phyloP scores from a whole-genome alignment of 2,888 invertebrate genomes.

The Ennomos fuscantarius region DNA sequence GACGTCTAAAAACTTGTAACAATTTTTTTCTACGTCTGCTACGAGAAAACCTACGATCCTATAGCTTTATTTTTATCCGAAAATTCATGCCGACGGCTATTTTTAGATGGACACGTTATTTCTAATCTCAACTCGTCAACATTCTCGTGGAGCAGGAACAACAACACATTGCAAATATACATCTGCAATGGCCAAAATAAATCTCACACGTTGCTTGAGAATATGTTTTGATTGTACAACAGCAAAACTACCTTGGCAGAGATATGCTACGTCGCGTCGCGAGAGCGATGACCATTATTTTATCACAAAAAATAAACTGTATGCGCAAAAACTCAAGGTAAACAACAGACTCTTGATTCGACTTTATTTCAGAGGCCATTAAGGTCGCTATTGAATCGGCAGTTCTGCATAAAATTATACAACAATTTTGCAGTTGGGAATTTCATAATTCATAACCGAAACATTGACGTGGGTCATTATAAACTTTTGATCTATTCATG shows the following conservation, averaged over 20 bases:
- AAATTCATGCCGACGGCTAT: conserved; percentile 48
- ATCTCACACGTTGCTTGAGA: neutral
- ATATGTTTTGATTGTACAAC: neutral
- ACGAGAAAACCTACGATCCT: neutral
- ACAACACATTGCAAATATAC: conserved; percentile 20
- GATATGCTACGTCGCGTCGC: neutral
- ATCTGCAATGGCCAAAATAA: conserved; percentile 2
- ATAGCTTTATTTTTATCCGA: conserved; percentile 48
- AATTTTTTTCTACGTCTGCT: neutral
- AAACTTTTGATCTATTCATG: no score
- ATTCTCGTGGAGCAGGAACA: conserved; percentile 42
- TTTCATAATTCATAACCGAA: conserved; percentile 16
- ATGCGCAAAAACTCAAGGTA: conserved; percentile 5
- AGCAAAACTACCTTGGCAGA: conserved; percentile 13
- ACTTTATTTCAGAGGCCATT: conserved; percentile 2
- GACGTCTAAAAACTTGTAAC: neutral
- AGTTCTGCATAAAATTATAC: neutral
- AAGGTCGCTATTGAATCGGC: no score
- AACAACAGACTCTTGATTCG: neutral
- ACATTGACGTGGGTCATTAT: conserved; percentile 1
- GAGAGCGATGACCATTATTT: conserved; percentile 11
- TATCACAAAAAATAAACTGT: conserved; percentile 6
- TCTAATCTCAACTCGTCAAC: conserved; percentile 38
- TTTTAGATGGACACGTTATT: conserved; percentile 47
- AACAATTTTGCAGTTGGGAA: conserved; percentile 5